These are phyloP conservation scores for Botia almorhae DNA, from an alignment of 2,797 vertebrate species.

Conservation along the genomic window DNA sequence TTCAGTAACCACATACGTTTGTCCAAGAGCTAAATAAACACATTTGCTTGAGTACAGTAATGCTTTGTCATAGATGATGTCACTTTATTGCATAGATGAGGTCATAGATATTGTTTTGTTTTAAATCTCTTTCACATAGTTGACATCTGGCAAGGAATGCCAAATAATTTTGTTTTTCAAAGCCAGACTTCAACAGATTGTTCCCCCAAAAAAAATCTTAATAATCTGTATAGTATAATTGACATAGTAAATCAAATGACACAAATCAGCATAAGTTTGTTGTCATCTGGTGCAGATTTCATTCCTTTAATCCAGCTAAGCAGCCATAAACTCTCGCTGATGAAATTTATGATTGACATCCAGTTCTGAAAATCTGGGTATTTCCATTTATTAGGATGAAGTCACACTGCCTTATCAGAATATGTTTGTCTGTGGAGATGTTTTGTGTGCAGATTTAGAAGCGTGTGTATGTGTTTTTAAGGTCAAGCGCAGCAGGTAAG, in stretches of 20 bases:
- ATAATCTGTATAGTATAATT: background rate
- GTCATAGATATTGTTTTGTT: background rate
- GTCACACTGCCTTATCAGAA: background rate
- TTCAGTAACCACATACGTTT: background rate
- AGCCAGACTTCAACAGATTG: background rate
- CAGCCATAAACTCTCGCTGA: constrained; percentile 13
- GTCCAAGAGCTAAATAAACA: background rate
- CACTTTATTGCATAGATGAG: too few relatives aligned
- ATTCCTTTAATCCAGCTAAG: constrained; percentile 28
- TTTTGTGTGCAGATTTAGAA: constrained; percentile 4
- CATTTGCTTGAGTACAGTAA: background rate
- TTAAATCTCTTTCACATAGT: background rate
- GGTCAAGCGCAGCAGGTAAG: constrained; percentile 35
- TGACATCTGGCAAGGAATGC: background rate
- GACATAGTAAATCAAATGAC: background rate
- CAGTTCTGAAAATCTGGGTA: constrained; percentile 37
- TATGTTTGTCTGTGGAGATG: constrained; percentile 1
- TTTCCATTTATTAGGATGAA: constrained; percentile 24
- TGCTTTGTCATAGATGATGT: too few relatives aligned
- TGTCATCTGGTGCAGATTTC: background rate
- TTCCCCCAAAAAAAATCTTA: background rate
- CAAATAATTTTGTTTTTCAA: background rate
- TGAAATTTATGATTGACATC: constrained; percentile 38
- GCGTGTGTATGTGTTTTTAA: constrained; percentile 27
- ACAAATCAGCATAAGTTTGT: background rate